phyloP scores from a whole-genome alignment of 2,888 invertebrate genomes.

The Sinodicranocentrus sp. region DNA sequence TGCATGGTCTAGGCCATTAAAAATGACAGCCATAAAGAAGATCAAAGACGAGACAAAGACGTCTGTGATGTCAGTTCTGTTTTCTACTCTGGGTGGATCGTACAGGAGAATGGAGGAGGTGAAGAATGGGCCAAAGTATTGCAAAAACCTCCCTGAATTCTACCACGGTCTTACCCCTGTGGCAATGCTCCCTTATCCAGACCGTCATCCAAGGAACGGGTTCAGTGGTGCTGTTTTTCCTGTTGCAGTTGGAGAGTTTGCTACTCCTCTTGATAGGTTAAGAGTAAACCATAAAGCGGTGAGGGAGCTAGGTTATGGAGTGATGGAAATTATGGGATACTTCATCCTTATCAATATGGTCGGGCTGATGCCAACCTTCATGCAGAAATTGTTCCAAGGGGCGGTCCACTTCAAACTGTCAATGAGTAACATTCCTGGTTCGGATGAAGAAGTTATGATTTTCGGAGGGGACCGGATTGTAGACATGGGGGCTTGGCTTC shows the following conservation, averaged over 20 bases:
- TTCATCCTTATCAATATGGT: conserved; percentile 56
- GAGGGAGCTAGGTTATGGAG: conserved; percentile 15
- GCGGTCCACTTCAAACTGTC: conserved; percentile 47
- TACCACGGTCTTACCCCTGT: conserved; percentile 72
- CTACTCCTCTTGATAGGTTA: conserved; percentile 53
- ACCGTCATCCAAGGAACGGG: conserved; percentile 72
- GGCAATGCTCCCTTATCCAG: conserved; percentile 73
- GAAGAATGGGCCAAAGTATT: conserved; percentile 13
- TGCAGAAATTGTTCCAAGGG: conserved; percentile 49
- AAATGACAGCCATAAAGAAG: conserved; percentile 68
- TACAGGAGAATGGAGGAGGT: conserved; percentile 62
- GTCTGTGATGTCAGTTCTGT: conserved; percentile 71
- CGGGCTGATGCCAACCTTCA: conserved; percentile 59
- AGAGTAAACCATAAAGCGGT: conserved; percentile 37
- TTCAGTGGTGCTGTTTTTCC: conserved; percentile 73
- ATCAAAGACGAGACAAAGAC: conserved; percentile 69
- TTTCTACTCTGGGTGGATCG: conserved; percentile 71
- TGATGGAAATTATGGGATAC: conserved; percentile 52
- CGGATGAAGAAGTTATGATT: conserved; percentile 56
- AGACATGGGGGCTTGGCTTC: conserved; percentile 66
- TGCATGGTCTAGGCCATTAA: conserved; percentile 72
- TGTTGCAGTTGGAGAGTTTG: conserved; percentile 57
- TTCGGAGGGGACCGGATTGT: conserved; percentile 61
- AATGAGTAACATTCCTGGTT: conserved; percentile 70
- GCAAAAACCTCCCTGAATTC: conserved; percentile 36